Base-by-base conservation (phyloP, 2,888 invertebrate species). In the Neoaliturus tenellus region DNA sequence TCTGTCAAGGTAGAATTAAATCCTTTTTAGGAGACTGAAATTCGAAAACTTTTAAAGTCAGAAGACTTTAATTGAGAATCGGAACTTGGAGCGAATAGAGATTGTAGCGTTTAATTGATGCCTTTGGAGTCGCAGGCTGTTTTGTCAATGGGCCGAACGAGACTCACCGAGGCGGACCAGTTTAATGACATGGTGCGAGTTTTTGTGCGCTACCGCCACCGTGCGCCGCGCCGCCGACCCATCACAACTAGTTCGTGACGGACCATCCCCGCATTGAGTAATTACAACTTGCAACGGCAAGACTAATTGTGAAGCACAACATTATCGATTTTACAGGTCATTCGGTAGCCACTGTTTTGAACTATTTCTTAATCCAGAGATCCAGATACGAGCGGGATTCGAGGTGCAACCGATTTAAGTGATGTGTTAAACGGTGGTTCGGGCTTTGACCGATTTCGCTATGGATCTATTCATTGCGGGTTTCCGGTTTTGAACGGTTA, bases 201-300 rank as follows among this genome's bases (percentile, higher is more conserved):
- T 78, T 55, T 78, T 78, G 78, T 78, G 55, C 78, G 78, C 78
- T 78, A 78, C 78, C 48, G 78, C 55, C 35, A n/a, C 33, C n/a
- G n/a, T n/a, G 10, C 33, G 6, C 73, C 20, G 73, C 35, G 71
- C 10, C 23, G n/a, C 5, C 51, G 8, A 0, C 62, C 8, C 17
- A 35, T 35, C 51, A 33, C 78, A 35, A 78, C 78, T 55, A 48
- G 78, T 78, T 48, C 78, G 78, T 78, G 78, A 78, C 55, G 55
- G 55, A 78, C 51, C 78, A 78, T 75, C 73, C 73, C 41, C 73
- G n/a, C 44, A 75, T 75, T 75, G 44, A 75, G 73, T 44, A 44
- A 75, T 75, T 17, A 55, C 2, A 71, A 3, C 28, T 14, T 44
- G 73, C 17, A 3, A 23, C 51, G 20, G 51, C 14, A 2, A 8